Evolutionary conservation across 1,140 invertebrate genomes (phyloP), one percentile per base, ranked within the genome.

Genomic region (Dryas iulia): DNA sequence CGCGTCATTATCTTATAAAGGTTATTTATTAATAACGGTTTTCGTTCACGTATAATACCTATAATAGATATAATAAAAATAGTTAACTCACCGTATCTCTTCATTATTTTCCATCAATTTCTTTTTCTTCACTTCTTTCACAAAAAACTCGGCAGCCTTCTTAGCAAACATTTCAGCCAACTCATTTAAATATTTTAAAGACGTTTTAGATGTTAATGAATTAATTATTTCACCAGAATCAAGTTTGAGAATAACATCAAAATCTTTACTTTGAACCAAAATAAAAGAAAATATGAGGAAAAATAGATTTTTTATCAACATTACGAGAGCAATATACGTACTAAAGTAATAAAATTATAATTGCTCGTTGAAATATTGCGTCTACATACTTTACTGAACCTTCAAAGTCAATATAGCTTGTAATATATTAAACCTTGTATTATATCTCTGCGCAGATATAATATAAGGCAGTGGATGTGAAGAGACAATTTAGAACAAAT

Each of bases 101-200:
- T 64, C 47, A 0, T 31, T 18, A 47, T 21, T 11, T 47, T 47
- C 1, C 10, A 62, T 31, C 33, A 61, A 57, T 23, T 30, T 25
- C 12, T 76, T 76, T 24, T 71, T 77, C 24, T 59, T 75, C 1
- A 83, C 68, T 63, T 78, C 69, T 11, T 73, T 67, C 4, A 82
- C 47, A 58, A 79, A 79, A 61, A 75, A 62, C 25, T 74, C 59
- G 5, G 77, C 79, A 0, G 77, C 75, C 33, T 78, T 80, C 1
- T 66, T 30, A 0, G 82, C 77, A 28, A 84, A 77, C 26, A 76
- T 57, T 35, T 79, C 59, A 10, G 79, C 76, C 23, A 84, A 56
- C 21, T 70, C 53, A 47, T 73, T 72, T 10, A 82, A 64, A 68
- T 78, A 84, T 25, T 73, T 73, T 2, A 76, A 58, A 12, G 64